Base-by-base conservation (phyloP, 2,113 vertebrate genomes). In the Morone saxatilis region DNA sequence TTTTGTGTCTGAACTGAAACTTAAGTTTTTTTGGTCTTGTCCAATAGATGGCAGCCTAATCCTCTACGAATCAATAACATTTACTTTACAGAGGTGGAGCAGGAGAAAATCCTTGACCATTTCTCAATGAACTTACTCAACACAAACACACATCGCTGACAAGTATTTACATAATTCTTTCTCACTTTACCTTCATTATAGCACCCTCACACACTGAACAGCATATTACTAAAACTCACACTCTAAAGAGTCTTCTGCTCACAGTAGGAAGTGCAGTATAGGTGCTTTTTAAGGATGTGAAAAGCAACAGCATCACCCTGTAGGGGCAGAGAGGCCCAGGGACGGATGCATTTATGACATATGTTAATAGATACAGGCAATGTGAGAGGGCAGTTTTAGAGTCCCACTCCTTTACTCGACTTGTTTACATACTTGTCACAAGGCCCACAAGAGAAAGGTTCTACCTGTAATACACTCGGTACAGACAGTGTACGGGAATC, bases 41-140 rank as follows among this genome's bases (percentile, higher is more conserved):
- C 89, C 92, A 88, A 10, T 22, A 90, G 94, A 71, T 83, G 92
- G 85, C 76, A 73, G 47, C 47, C 31, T 4, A 80, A 45, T 45
- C 38, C 62, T 83, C 16, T 6, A 45, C 56, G 0, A 69, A 17
- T 4, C 5, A 50, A 67, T 0, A 22, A 2, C 40, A 11, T 31
- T 14, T 45, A 22, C 4, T 5, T 1, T 31, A 40, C 48, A 65
- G 22, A 57, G 3, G 4, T 4, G 6, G 31, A 31, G 31, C 1
- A 31, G 31, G 3, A 31, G 31, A 31, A 61, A 7, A 25, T 38
- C 50, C 2, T 38, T 74, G 7, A n/a, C 5, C 8, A 38, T 7
- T 60, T 66, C 41, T 59, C 8, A 16, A 4, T 47, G 1, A 13
- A 20, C 50, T 48, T 1, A 20, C 5, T 8, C 5, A 14, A 71